phyloP scores from a whole-genome alignment of 1,140 invertebrate species.

The Coenobita brevimanus region DNA sequence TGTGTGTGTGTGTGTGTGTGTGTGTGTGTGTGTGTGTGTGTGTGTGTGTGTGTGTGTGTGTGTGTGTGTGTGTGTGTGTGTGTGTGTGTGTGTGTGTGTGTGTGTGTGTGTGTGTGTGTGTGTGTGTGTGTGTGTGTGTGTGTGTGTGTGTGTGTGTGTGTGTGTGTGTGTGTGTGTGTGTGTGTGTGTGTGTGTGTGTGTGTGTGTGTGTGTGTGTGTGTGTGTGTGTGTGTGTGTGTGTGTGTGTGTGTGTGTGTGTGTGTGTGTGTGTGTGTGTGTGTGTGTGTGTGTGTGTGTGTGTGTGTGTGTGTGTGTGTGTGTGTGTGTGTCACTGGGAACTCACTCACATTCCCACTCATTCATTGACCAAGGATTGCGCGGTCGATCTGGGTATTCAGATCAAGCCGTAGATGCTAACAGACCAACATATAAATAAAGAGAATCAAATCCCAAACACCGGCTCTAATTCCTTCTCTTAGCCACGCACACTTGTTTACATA shows the following conservation, averaged over 20 bases:
- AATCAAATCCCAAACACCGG: too few relatives aligned
- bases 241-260: neutral
- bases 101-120: neutral
- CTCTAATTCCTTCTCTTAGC: too few relatives aligned
- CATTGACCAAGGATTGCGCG: too few relatives aligned
- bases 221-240: neutral
- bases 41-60: neutral
- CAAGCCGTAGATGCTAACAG: too few relatives aligned
- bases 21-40: neutral
- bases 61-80: too few relatives aligned
- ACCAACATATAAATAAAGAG: too few relatives aligned
- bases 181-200: slow-evolving; percentile 18
- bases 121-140: neutral
- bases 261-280: slow-evolving; percentile 10
- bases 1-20: too few relatives aligned
- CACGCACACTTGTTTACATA: too few relatives aligned
- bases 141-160: neutral
- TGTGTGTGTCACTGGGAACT: slow-evolving; percentile 10
- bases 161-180: neutral
- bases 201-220: neutral
- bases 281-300: slow-evolving; percentile 36
- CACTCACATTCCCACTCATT: neutral
- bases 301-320: slow-evolving; percentile 13
- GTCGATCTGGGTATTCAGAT: too few relatives aligned
- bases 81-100: too few relatives aligned